Evolutionary conservation across 2,797 vertebrate species (phyloP).

Genomic region (Anomalospiza imberbis): DNA sequence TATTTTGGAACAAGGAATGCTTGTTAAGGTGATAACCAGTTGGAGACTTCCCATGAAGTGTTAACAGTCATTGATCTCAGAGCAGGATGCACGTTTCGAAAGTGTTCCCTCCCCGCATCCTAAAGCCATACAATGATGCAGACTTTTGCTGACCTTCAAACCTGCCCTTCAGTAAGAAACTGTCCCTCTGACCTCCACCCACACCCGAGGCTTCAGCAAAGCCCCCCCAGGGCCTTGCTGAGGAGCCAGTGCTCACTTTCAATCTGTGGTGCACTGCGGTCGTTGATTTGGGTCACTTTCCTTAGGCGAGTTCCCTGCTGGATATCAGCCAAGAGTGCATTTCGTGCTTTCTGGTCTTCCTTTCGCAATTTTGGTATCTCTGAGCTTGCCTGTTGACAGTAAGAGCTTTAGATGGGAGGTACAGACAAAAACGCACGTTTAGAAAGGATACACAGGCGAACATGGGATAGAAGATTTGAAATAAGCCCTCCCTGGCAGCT

Average conservation of each 20-base stretch:
- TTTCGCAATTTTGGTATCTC: conserved; percentile 66
- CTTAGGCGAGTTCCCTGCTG: conserved; percentile 88
- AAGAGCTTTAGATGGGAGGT: not conserved
- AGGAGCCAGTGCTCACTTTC: conserved; percentile 80
- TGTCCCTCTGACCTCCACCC: not conserved
- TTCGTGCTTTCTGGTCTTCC: conserved; percentile 78
- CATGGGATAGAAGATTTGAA: not conserved
- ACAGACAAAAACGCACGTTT: not conserved
- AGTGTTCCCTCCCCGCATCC: rapidly evolving
- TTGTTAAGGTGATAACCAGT: not conserved
- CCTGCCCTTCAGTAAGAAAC: not conserved
- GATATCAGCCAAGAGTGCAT: conserved; percentile 89
- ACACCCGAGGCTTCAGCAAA: not conserved
- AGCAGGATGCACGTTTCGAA: not conserved
- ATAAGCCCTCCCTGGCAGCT: not conserved
- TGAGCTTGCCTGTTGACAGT: conserved; percentile 60
- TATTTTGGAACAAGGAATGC: not conserved
- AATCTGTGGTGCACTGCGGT: conserved; percentile 87
- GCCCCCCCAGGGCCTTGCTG: not conserved
- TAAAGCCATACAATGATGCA: not conserved
- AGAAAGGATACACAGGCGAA: not conserved
- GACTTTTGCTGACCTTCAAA: not conserved
- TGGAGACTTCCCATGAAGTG: not conserved
- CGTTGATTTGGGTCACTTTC: conserved; percentile 88
- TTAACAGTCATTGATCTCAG: not conserved